Base-by-base conservation (phyloP, 2,888 invertebrate genomes). In the Tetheella fluctuosa region DNA sequence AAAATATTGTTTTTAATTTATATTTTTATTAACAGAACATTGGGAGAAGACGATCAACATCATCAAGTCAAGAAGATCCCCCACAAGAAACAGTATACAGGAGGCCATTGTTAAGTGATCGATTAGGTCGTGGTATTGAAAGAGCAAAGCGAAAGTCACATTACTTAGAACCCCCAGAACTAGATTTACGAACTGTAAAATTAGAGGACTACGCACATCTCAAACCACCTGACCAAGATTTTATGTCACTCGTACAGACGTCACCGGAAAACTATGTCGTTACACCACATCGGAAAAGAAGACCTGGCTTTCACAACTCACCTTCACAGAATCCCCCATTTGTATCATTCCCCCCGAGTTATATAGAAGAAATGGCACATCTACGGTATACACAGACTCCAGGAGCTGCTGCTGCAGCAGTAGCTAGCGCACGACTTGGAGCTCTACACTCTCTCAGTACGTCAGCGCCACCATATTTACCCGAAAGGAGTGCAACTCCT, bases 241-340 rank as follows among this genome's bases (percentile, higher is more conserved):
- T 96, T 60, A 94, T 95, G 85, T 94, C 95, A 59, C 92, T 96
- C 55, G 95, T 96, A 57, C 96, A 95, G 79, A 91, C 93, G 3
- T 96, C 96, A 61, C 96, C 97, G 0, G 97, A 97, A 84, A 96
- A 96, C 77, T 97, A 97, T 80, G 97, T 97, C 52, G 97, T 97
- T 23, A 97, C 97, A 37, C 97, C 97, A 13, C 97, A 97, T 90
- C 93, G 97, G 74, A 97, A 97, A 90, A 94, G 97, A 83, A 94
- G 97, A 82, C 97, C 97, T 0, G 97, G 97, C 58, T 97, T 97
- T 78, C 97, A 97, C 84, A 97, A 97, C 80, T 96, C 97, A 39
- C 97, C 97, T 23, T 96, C 97, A 67, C 97, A 97, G 82, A 97
- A 97, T 88, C 96, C 97, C 65, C 97, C 97, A 48, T 97, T 97